Evolutionary conservation across 1,140 invertebrate genomes (phyloP).

Genomic region (Spodoptera frugiperda): DNA sequence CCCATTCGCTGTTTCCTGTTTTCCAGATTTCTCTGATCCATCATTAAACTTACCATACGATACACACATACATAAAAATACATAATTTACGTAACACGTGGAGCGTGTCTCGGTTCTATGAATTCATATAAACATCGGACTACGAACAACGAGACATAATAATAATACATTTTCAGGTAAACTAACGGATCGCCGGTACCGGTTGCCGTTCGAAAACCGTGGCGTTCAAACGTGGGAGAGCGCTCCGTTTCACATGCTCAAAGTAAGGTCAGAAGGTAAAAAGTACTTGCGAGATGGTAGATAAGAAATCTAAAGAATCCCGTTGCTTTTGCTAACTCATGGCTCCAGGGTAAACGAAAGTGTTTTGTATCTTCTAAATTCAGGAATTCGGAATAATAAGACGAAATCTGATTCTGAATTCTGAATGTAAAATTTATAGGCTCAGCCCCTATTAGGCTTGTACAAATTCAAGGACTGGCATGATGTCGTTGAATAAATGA

Average conservation of each 20-base stretch:
- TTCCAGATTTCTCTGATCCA: slow-evolving; percentile 5
- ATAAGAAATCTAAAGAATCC: background rate
- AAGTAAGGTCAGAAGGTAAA: slow-evolving; percentile 1
- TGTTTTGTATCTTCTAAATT: too few species aligned
- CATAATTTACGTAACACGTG: slow-evolving; percentile 33
- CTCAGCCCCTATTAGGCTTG: too few species aligned
- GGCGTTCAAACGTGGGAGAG: slow-evolving; percentile 51
- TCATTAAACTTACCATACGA: background rate
- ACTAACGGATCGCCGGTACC: slow-evolving; percentile 62
- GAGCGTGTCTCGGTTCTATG: slow-evolving; percentile 24
- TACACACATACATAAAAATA: background rate
- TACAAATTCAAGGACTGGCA: too few species aligned
- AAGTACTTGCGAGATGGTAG: background rate
- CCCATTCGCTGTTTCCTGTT: slow-evolving; percentile 35
- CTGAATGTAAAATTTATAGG: too few species aligned
- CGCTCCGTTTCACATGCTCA: background rate
- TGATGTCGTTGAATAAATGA: too few species aligned
- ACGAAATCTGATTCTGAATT: too few species aligned
- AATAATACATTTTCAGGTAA: slow-evolving; percentile 52
- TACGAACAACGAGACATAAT: slow-evolving; percentile 16
- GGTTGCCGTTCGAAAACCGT: slow-evolving; percentile 66
- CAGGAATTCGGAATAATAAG: too few species aligned
- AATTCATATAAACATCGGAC: slow-evolving; percentile 26
- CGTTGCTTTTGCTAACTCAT: too few species aligned
- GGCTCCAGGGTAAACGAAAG: too few species aligned